These are phyloP conservation scores for Blomia tropicalis DNA, from an alignment of 2,888 invertebrate species.

Conservation along the genomic window DNA sequence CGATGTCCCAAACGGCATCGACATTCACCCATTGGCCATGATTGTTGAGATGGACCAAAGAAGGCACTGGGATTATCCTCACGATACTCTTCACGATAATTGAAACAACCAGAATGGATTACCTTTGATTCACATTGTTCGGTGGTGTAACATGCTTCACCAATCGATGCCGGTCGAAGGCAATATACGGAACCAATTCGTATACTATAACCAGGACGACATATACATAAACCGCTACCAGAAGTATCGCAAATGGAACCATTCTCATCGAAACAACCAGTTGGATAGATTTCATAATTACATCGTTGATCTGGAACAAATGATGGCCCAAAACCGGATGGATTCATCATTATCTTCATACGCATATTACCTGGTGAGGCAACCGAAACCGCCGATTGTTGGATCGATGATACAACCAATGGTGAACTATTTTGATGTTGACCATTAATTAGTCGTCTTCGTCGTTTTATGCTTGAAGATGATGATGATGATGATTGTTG, in stretches of 20 bases:
- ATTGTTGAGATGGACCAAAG: slow-evolving; percentile 16
- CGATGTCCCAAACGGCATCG: slow-evolving; percentile 22
- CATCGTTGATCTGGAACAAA: slow-evolving; percentile 13
- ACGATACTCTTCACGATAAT: slow-evolving; percentile 25
- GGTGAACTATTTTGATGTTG: too few relatives aligned
- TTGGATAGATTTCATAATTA: slow-evolving; percentile 19
- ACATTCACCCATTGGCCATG: slow-evolving; percentile 20
- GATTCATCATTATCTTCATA: neutral
- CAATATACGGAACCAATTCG: slow-evolving; percentile 1
- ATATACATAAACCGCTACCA: slow-evolving; percentile 16
- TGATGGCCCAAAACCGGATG: neutral
- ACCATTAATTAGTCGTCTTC: too few relatives aligned
- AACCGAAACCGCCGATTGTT: neutral
- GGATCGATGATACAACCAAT: neutral
- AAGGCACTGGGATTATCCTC: slow-evolving; percentile 22
- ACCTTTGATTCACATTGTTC: slow-evolving; percentile 21
- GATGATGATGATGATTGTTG: too few relatives aligned
- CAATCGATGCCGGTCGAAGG: slow-evolving; percentile 15
- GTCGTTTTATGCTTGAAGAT: too few relatives aligned
- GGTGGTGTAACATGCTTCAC: slow-evolving; percentile 23
- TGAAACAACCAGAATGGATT: slow-evolving; percentile 24
- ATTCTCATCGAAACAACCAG: slow-evolving; percentile 23
- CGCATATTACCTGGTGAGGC: neutral
- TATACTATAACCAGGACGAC: slow-evolving; percentile 20
- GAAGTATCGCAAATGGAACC: slow-evolving; percentile 23